These are phyloP conservation scores for Limnephilus marmoratus DNA, from an alignment of 2,888 invertebrate genomes.

Conservation along the genomic window DNA sequence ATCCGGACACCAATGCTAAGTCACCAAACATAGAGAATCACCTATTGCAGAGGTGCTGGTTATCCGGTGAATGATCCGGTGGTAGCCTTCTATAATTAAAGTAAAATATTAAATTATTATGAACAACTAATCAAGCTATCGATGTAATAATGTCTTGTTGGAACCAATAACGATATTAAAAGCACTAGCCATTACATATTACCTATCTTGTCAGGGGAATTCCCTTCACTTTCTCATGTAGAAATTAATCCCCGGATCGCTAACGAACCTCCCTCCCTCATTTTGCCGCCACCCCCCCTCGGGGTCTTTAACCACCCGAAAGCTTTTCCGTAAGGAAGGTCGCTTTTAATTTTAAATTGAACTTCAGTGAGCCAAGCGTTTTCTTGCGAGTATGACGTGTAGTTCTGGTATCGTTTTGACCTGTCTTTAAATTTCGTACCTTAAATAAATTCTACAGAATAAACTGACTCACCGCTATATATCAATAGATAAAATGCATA, in stretches of 20 bases:
- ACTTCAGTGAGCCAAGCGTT: constrained; percentile 52
- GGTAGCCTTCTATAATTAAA: too few relatives aligned
- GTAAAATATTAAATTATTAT: too few relatives aligned
- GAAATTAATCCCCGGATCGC: constrained; percentile 64
- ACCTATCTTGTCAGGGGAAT: constrained; percentile 9
- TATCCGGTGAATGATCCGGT: too few relatives aligned
- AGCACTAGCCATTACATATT: neutral
- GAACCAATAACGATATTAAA: neutral
- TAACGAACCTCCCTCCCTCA: constrained; percentile 58
- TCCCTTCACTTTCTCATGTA: constrained; percentile 59
- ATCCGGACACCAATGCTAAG: too few relatives aligned
- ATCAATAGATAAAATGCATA: too few relatives aligned
- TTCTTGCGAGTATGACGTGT: constrained; percentile 48
- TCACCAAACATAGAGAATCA: too few relatives aligned
- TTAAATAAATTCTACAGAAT: neutral
- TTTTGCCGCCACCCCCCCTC: neutral
- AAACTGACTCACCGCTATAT: too few relatives aligned
- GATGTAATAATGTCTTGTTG: neutral
- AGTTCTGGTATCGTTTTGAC: neutral
- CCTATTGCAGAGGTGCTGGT: too few relatives aligned
- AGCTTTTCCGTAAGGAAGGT: constrained; percentile 47
- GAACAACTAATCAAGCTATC: too few relatives aligned
- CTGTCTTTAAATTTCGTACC: neutral
- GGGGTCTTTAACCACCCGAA: constrained; percentile 35
- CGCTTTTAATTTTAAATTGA: constrained; percentile 54